Evolutionary conservation across 2,888 invertebrate genomes (phyloP), one percentile per base, ranked within the genome.

Genomic region (Euphydryas editha): DNA sequence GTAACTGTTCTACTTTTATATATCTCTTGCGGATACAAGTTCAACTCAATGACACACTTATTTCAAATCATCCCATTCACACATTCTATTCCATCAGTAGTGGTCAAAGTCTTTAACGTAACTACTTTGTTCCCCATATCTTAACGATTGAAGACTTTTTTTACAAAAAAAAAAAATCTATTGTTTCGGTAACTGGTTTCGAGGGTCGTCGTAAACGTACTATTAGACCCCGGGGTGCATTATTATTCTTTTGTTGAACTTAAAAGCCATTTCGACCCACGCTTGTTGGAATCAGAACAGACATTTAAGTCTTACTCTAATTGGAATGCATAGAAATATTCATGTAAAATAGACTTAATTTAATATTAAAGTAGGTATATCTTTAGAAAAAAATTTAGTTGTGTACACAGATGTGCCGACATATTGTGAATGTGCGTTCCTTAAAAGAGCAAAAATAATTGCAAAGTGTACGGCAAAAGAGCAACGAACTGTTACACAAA

Each of bases 121-220:
- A 47, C 51, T 21, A 49, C 24, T 11, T n/a, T 54, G 54, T 58
- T 58, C 42, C 2, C 42, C n/a, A 44, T 60, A 37, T 37, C 54
- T 17, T 58, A 20, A n/a, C 13, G 54, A 24, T 46, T 67, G 24
- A 17, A 42, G 13, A 51, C 62, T 49, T 70, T 67, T 66, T 58
- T 63, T 64, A 62, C 58, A 47, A 55, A 61, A 65, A 65, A 72
- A 73, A 72, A 73, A 73, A 74, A 72, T 69, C 69, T 73, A 83
- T 86, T 86, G 84, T 85, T 79, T 80, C 79, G 66, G 56, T 76
- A 79, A 85, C 82, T 75, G 79, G 84, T 82, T 80, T 73, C 65
- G 75, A 73, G 70, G 76, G 74, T 54, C 66, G n/a, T 30, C 63
- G 75, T 78, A 77, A 76, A 73, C 73, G 76, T 75, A 75, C 76